Evolutionary conservation across 2,888 invertebrate species (phyloP).

Genomic region (Meiosimyza decipiens): DNA sequence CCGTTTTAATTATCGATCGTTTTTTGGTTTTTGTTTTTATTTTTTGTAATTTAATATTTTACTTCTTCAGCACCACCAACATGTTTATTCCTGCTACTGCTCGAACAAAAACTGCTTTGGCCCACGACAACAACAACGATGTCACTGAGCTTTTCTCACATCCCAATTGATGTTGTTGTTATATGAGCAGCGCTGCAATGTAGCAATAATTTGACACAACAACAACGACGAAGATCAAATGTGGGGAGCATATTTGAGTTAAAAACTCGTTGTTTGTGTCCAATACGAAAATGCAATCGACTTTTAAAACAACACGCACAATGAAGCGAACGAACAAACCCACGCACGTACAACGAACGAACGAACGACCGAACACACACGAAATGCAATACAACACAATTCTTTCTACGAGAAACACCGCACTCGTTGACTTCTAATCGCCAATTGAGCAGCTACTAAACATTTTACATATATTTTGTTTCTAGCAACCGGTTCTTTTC

Average conservation of each 20-base stretch:
- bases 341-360: background rate
- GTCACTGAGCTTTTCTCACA: too few species aligned
- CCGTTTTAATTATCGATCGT: too few species aligned
- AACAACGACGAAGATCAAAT: background rate
- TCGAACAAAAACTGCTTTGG: too few species aligned
- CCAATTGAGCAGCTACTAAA: conserved; percentile 37
- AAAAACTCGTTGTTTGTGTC: too few species aligned
- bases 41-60: too few species aligned
- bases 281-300: too few species aligned
- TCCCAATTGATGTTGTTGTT: background rate
- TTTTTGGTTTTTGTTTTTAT: too few species aligned
- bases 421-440: conserved; percentile 44
- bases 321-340: background rate
- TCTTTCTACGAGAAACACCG: conserved; percentile 36
- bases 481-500: background rate
- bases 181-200: background rate
- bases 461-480: conserved; percentile 1
- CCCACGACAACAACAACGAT: too few species aligned
- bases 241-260: background rate
- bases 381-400: background rate
- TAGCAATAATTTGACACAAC: background rate
- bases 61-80: too few species aligned
- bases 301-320: background rate
- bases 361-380: background rate
- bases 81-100: too few species aligned